Percentiles rank a stretch among this genome's conserved stretches.
These are phyloP conservation scores for Chrysomallon squamiferum DNA, from an alignment of 1,140 invertebrate genomes.

Conservation along the genomic window DNA sequence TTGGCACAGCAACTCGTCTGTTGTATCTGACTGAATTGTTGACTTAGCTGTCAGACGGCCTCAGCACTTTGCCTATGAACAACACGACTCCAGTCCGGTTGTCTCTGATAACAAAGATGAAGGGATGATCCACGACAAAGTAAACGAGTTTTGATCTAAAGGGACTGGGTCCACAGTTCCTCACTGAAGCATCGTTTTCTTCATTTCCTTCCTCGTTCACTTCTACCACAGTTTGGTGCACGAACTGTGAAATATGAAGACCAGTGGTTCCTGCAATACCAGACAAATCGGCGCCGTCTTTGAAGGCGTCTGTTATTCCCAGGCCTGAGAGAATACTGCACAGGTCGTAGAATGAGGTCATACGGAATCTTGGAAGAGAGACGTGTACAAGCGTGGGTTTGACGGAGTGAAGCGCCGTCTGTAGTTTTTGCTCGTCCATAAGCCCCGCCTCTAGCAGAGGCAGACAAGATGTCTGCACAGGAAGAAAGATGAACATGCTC, in stretches of 20 bases:
- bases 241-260: constrained; percentile 19
- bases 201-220: constrained; percentile 64
- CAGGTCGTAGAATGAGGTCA: constrained; percentile 69
- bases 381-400: constrained; percentile 27
- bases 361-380: constrained; percentile 72
- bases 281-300: constrained; percentile 70
- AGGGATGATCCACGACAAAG: constrained; percentile 77
- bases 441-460: constrained; percentile 66
- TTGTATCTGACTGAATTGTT: too few species aligned
- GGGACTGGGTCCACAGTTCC: constrained; percentile 4
- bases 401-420: constrained; percentile 11
- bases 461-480: constrained; percentile 60
- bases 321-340: constrained; percentile 59
- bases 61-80: not conserved
- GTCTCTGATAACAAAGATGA: constrained; percentile 79
- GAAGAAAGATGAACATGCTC: constrained; percentile 78
- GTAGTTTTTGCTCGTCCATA: constrained; percentile 62
- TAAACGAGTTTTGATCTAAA: too few species aligned
- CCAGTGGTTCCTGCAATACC: constrained; percentile 40
- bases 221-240: constrained; percentile 63
- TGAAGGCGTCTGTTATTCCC: constrained; percentile 71
- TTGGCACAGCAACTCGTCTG: too few species aligned
- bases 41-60: too few species aligned
- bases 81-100: not conserved
- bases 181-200: constrained; percentile 56